phyloP scores from a whole-genome alignment of 2,113 vertebrate species.

The Cynocephalus volans region DNA sequence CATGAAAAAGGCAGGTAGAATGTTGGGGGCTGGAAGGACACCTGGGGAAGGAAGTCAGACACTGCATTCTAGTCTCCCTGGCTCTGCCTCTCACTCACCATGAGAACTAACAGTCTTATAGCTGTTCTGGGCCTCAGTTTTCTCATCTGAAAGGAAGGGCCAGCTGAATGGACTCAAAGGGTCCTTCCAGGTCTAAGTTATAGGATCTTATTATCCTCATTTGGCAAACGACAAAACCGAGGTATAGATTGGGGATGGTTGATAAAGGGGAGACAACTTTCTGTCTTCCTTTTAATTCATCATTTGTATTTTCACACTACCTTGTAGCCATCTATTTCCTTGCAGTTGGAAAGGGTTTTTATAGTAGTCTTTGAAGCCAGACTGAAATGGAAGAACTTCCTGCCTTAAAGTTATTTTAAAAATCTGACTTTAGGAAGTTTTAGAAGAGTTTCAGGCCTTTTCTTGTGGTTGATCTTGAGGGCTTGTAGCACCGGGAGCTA shows the following conservation, averaged over 20 bases:
- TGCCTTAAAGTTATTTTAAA: not conserved
- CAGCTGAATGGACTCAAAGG: not conserved
- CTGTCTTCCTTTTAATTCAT: not conserved
- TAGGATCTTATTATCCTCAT: not conserved
- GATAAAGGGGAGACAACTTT: fast-evolving
- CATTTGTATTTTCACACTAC: fast-evolving
- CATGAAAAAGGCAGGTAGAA: not conserved
- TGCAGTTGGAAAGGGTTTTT: not conserved
- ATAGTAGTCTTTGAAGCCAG: not conserved
- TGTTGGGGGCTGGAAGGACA: not conserved
- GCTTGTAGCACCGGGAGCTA: not conserved
- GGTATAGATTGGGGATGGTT: fast-evolving
- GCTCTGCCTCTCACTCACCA: not conserved
- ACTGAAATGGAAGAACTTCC: not conserved
- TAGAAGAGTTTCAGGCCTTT: not conserved
- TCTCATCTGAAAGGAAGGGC: not conserved
- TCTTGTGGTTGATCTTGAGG: not conserved
- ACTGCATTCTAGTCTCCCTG: not conserved
- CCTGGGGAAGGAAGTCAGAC: not conserved
- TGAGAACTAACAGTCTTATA: not conserved
- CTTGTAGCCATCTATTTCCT: fast-evolving
- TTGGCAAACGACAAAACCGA: not conserved
- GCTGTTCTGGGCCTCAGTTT: not conserved
- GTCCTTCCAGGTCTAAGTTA: not conserved
- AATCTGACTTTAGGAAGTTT: not conserved